phyloP scores from a whole-genome alignment of 37 sponge, comb jelly and placozoan species.

The Aphrocallistes beatrix region DNA sequence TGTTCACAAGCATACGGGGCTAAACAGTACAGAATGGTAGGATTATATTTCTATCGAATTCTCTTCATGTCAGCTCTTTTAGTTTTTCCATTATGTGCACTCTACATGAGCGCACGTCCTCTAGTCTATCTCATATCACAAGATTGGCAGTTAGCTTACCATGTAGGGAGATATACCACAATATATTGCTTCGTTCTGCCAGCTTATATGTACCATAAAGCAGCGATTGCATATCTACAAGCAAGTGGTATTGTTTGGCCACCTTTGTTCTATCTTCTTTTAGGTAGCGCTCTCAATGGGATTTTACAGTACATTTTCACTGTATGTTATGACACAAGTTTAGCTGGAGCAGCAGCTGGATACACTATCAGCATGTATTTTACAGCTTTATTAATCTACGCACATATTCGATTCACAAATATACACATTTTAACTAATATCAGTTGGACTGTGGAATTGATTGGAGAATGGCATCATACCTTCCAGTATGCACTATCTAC shows the following conservation, averaged over 20 bases:
- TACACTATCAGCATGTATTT: no score
- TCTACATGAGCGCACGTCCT: no score
- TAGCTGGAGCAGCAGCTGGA: not conserved
- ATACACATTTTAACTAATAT: not conserved
- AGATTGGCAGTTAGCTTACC: not conserved
- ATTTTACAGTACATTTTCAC: not conserved
- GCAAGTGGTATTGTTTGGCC: no score
- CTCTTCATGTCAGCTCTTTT: no score
- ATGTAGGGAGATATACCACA: not conserved
- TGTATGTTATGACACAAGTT: not conserved
- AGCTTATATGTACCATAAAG: no score
- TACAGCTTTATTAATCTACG: no score
- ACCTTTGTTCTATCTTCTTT: not conserved
- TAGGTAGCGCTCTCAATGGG: not conserved
- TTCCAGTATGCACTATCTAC: not conserved
- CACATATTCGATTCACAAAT: no score
- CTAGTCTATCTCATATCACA: no score
- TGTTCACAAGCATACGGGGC: not conserved
- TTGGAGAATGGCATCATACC: not conserved
- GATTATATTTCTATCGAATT: not conserved
- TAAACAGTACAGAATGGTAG: not conserved
- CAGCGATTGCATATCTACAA: no score
- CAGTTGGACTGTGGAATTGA: not conserved
- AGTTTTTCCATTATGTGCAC: no score
- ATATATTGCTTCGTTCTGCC: no score